Evolutionary conservation across 2,888 invertebrate species (phyloP), one percentile per base, ranked within the genome.

Genomic region (Eristalinus sepulchralis): DNA sequence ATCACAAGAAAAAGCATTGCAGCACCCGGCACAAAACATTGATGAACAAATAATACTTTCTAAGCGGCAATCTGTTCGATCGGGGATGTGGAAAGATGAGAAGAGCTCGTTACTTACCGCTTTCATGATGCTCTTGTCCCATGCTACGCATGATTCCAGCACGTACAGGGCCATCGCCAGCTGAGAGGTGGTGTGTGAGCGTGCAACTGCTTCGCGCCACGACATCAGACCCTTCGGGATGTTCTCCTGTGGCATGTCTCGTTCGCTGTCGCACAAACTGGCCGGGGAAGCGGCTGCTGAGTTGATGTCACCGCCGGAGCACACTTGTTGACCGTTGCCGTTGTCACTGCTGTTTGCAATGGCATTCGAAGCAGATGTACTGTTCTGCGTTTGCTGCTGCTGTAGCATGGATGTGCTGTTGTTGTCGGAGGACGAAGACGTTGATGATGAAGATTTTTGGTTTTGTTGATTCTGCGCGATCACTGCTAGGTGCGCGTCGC

Each of bases 91-190:
- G 27, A 62, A 33, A 27, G 36, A 10, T 5, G 60, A 36, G 5
- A 80, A 60, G 57, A 88, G 88, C 88, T 90, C 90, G 90, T 90
- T 91, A 96, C 97, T 95, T 94, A 98, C 98, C 94, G 98, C 99
- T 95, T 98, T 98, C 98, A 99, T 98, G 91, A 98, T 97, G 94
- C 98, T 98, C 94, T 98, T 98, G 93, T 99, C 99, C 99, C 99
- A 99, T 53, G 98, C 98, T 90, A 99, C 97, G 91, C 96, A 97
- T 1, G 96, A 96, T 91, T 98, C 98, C 88, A 99, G 93, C 90
- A 97, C 96, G 90, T 97, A 96, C 80, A 98, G 94, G 89, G 97
- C 96, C 95, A 98, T 96, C 24, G 97, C 97, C 27, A 99, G 94
- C 91, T 99, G 98, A 0, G 98, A 97, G 0, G 98, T 96, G 0